These are phyloP conservation scores for Diprion similis DNA, from an alignment of 1,140 invertebrate genomes.

Conservation along the genomic window DNA sequence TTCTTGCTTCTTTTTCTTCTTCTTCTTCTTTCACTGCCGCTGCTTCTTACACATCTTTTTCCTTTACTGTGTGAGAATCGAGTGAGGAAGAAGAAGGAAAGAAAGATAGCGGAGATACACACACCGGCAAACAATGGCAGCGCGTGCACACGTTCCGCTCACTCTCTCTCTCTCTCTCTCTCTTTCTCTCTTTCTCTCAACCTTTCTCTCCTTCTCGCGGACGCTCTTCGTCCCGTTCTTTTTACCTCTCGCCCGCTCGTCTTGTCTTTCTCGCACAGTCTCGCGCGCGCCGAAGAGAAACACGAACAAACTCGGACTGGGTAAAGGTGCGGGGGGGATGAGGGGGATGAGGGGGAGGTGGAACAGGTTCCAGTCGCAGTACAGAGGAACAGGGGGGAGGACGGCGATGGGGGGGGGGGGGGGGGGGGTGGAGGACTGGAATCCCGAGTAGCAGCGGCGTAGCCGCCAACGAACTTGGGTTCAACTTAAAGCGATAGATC, in stretches of 20 bases:
- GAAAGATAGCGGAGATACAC: neutral
- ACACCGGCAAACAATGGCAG: constrained; percentile 4
- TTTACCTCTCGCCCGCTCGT: neutral
- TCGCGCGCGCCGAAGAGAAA: constrained; percentile 23
- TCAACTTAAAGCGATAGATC: constrained; percentile 61
- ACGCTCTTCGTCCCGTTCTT: constrained; percentile 20
- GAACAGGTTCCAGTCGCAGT: constrained; percentile 51
- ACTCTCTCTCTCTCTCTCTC: constrained; percentile 17
- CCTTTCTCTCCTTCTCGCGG: constrained; percentile 34
- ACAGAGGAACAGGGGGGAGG: constrained; percentile 42
- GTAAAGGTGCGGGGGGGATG: neutral
- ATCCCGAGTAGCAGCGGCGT: constrained; percentile 62
- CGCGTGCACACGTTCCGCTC: neutral
- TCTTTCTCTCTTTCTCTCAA: constrained; percentile 15
- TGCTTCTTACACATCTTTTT: constrained; percentile 29
- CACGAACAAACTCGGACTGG: constrained; percentile 19
- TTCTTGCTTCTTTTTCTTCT: constrained; percentile 31
- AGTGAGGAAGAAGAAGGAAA: neutral
- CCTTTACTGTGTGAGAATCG: neutral
- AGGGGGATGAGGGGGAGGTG: constrained; percentile 39
- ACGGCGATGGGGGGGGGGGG: constrained; percentile 27
- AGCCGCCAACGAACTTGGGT: constrained; percentile 57
- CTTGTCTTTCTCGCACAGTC: constrained; percentile 36
- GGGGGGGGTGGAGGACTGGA: constrained; percentile 54
- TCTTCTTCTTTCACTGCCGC: constrained; percentile 27